Conservation (phyloP, 1,140 invertebrate genomes). For the Drosophila grimshawi region DNA sequence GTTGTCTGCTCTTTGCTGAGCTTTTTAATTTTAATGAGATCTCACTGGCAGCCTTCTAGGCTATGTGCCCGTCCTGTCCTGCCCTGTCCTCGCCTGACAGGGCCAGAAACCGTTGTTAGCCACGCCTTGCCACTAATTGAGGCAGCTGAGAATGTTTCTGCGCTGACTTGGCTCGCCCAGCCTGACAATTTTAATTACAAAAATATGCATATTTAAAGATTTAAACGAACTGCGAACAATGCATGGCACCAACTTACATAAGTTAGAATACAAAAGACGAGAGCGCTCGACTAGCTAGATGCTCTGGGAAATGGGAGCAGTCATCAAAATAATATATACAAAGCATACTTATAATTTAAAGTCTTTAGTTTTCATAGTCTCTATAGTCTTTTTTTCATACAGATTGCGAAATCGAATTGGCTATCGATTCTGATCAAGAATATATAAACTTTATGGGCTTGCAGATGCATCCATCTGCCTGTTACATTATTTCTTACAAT, state of each 20-base stretch:
- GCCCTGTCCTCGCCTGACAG: conserved; percentile 6
- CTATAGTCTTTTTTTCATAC: too few species aligned
- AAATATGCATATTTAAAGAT: conserved; percentile 79
- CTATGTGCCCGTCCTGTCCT: conserved; percentile 55
- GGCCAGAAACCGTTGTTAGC: conserved; percentile 44
- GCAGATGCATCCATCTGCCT: too few species aligned
- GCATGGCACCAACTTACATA: conserved; percentile 47
- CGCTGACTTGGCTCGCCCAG: conserved; percentile 53
- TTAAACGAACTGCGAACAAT: conserved; percentile 50
- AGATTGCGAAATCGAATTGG: too few species aligned
- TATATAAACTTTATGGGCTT: too few species aligned
- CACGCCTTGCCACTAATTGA: conserved; percentile 76
- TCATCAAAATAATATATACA: too few species aligned
- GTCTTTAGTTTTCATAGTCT: too few species aligned
- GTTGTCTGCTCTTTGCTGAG: conserved; percentile 47
- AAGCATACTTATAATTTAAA: too few species aligned
- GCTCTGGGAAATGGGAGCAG: too few species aligned
- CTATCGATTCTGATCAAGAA: too few species aligned
- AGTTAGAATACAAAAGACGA: conserved; percentile 24
- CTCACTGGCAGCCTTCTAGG: conserved; percentile 58
- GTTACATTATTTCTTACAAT: too few species aligned
- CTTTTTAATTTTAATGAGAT: conserved; percentile 82
- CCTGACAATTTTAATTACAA: conserved; percentile 70
- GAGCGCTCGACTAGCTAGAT: background rate
- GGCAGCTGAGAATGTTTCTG: conserved; percentile 72